Evolutionary conservation across 2,797 vertebrate species (phyloP), one percentile per base, ranked within the genome.

Genomic region (Crenuchus spilurus): DNA sequence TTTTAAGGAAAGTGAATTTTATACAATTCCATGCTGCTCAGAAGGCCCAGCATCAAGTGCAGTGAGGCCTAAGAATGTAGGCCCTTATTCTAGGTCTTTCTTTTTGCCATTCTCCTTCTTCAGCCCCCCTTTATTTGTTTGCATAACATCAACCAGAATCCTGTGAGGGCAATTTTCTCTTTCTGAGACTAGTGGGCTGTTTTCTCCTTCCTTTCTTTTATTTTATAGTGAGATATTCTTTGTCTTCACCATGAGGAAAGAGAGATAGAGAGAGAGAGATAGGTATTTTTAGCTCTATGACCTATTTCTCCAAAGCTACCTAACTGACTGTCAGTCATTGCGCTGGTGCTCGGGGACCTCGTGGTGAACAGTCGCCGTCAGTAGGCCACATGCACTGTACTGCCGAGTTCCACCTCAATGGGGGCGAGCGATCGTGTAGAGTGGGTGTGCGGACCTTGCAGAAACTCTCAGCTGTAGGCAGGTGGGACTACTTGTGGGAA

Each of bases 211-310:
- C 70, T 72, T 79, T 62, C 72, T 67, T 72, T 61, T 80, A 78
- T 76, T 76, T 75, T 33, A 82, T 72, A 55, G 62, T 71, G 58
- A 71, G 75, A 80, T 72, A 76, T 73, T 88, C 81, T 89, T 88
- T 85, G 68, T 83, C 63, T 86, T 85, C 79, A 82, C 73, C 75
- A 79, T 61, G 52, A 68, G 70, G 49, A 70, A 49, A 48, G 63
- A 68, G 64, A 64, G 61, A 64, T 26, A 67, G 63, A 64, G 66
- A 90, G 85, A 87, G 84, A 90, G 84, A 84, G 82, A 87, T 85
- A 89, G 85, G 89, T 94, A 94, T 94, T 94, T 93, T 92, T 94
- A 94, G 91, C 90, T 88, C 84, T 87, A 87, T 92, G 93, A 93
- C 93, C 92, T 90, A 92, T 93, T 94, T 94, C 91, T 92, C 87